These are phyloP conservation scores for Neria commutata DNA, from an alignment of 2,888 invertebrate species.

Conservation along the genomic window DNA sequence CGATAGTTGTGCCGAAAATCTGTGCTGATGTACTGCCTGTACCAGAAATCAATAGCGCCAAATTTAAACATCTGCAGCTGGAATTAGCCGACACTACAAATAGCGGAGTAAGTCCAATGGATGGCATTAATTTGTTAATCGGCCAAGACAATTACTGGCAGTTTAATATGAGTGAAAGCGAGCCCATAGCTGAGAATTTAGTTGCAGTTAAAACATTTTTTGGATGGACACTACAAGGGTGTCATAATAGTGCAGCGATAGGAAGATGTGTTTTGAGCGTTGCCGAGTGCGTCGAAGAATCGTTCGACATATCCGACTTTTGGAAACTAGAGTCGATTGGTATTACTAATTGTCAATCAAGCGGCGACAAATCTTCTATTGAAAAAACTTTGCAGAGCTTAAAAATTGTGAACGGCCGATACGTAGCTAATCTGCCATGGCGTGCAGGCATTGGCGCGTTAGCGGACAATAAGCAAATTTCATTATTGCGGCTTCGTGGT, in stretches of 20 bases:
- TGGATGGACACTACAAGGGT: slow-evolving; percentile 20
- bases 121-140: slow-evolving; percentile 24
- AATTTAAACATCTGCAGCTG: slow-evolving; percentile 3
- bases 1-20: slow-evolving; percentile 21
- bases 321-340: slow-evolving; percentile 24
- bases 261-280: slow-evolving; percentile 9
- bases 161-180: slow-evolving; percentile 16
- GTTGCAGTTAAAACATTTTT: slow-evolving; percentile 27
- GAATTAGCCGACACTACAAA: slow-evolving; percentile 20
- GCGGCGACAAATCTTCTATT: slow-evolving; percentile 5
- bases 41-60: neutral
- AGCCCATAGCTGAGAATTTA: slow-evolving; percentile 16
- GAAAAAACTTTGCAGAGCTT: slow-evolving; percentile 16
- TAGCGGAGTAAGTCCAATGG: slow-evolving; percentile 1
- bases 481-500: neutral
- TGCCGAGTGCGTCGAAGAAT: neutral
- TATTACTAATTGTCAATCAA: slow-evolving; percentile 10
- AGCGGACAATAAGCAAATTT: slow-evolving; percentile 14
- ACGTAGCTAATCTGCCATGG: slow-evolving; percentile 19
- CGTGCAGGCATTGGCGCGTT: slow-evolving; percentile 5
- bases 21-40: too few species aligned
- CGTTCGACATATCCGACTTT: slow-evolving; percentile 16
- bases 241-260: neutral
- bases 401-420: slow-evolving; percentile 13
- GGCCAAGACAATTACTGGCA: slow-evolving; percentile 30